Percentiles rank a stretch among this genome's conserved stretches.
phyloP scores from a whole-genome alignment of 2,113 vertebrate species.

The Theristicus caerulescens region DNA sequence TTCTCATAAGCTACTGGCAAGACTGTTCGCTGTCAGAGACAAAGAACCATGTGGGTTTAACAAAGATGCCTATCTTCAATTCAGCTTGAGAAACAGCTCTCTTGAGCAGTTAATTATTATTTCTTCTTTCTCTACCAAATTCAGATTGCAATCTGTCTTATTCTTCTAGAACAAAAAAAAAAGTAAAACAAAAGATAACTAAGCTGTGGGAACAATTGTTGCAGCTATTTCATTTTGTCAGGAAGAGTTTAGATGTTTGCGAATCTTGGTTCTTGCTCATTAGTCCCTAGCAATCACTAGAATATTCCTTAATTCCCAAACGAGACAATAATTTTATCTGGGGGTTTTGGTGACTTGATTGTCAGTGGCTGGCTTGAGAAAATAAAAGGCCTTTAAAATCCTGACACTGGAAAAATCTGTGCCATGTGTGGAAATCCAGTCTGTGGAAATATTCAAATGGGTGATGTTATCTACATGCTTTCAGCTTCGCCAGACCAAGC shows the following conservation, averaged over 20 bases:
- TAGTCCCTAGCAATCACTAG: not conserved
- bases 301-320: not conserved
- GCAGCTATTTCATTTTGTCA: not conserved
- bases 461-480: not conserved
- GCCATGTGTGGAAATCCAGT: not conserved
- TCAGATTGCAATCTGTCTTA: conserved; percentile 36
- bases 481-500: not conserved
- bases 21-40: not conserved
- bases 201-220: not conserved
- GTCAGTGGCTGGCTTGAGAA: not conserved
- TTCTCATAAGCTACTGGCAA: not conserved
- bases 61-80: conserved; percentile 21
- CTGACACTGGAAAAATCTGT: not conserved
- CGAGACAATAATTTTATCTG: not conserved
- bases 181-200: not conserved
- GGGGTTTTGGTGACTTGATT: not conserved
- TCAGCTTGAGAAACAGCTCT: conserved; percentile 3
- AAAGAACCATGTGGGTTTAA: not conserved
- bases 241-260: not conserved
- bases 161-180: not conserved
- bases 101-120: conserved; percentile 7
- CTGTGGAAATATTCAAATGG: not conserved
- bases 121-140: conserved; percentile 8
- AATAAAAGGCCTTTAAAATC: not conserved
- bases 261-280: conserved; percentile 17